These are phyloP conservation scores for Metallyticus violacea DNA, from an alignment of 2,888 invertebrate genomes.

Conservation along the genomic window DNA sequence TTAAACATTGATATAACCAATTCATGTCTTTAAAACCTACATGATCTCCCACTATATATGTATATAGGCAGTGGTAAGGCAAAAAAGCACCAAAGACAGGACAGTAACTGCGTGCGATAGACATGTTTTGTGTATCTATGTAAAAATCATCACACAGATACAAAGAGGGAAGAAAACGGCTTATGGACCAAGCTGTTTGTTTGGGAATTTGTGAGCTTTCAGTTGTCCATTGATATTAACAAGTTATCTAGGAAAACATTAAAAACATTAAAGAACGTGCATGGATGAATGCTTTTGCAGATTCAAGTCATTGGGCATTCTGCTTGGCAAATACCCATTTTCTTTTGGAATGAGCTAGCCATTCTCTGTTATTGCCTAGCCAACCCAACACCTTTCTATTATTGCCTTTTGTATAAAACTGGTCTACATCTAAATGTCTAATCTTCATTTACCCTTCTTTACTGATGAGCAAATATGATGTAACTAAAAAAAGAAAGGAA, in stretches of 20 bases:
- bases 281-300: background rate
- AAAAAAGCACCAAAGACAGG: slow-evolving; percentile 19
- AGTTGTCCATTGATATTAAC: background rate
- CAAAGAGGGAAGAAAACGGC: background rate
- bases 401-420: too few species aligned
- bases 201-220: too few species aligned
- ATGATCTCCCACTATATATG: background rate
- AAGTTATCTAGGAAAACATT: background rate
- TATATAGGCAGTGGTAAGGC: slow-evolving; percentile 17
- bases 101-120: background rate
- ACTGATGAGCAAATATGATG: background rate
- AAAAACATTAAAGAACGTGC: background rate
- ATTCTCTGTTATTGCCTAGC: too few species aligned
- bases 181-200: background rate
- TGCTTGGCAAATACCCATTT: background rate
- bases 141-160: background rate
- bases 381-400: too few species aligned
- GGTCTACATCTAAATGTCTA: too few species aligned
- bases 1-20: background rate
- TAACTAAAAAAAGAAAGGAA: too few species aligned
- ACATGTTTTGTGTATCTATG: background rate
- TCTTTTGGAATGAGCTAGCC: too few species aligned
- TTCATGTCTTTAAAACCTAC: background rate
- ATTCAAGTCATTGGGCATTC: background rate
- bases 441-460: background rate